Evolutionary conservation across 2,888 invertebrate species (phyloP).

Genomic region (Liopterus haemorrhoidalis): DNA sequence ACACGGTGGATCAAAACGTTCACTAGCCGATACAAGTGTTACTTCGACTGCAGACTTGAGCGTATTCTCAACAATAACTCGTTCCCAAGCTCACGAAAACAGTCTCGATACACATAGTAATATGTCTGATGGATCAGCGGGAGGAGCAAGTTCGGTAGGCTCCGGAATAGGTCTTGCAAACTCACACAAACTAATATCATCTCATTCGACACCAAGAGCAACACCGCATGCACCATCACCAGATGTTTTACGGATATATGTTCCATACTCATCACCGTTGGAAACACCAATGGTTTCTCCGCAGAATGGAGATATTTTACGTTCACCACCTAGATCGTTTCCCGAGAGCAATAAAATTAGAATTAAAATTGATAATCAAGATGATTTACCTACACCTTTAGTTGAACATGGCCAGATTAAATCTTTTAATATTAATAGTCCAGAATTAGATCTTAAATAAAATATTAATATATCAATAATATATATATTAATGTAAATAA

Average conservation of each 20-base stretch:
- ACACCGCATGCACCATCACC: conserved; percentile 63
- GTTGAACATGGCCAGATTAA: conserved; percentile 55
- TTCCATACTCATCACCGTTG: conserved; percentile 63
- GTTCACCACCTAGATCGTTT: conserved; percentile 50
- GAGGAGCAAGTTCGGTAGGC: conserved; percentile 47
- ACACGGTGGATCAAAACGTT: conserved; percentile 66
- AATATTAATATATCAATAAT: neutral
- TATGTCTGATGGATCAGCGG: conserved; percentile 67
- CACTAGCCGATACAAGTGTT: conserved; percentile 75
- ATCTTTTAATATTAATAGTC: conserved; percentile 42
- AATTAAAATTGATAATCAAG: conserved; percentile 62
- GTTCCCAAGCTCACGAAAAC: conserved; percentile 68
- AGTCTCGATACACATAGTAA: conserved; percentile 71
- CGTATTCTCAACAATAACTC: conserved; percentile 67
- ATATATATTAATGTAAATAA: no score
- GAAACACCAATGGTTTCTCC: conserved; percentile 50
- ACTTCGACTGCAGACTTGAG: conserved; percentile 78
- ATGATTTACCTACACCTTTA: conserved; percentile 60
- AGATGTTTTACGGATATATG: conserved; percentile 73
- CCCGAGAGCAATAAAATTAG: conserved; percentile 66
- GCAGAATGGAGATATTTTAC: conserved; percentile 50
- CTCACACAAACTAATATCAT: conserved; percentile 49
- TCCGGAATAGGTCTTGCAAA: conserved; percentile 45
- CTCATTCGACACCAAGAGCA: conserved; percentile 60
- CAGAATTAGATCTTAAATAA: conserved; percentile 42